Percentiles rank a stretch among this genome's conserved stretches.
phyloP scores from a whole-genome alignment of 2,888 invertebrate genomes.

The Euproctis similis region DNA sequence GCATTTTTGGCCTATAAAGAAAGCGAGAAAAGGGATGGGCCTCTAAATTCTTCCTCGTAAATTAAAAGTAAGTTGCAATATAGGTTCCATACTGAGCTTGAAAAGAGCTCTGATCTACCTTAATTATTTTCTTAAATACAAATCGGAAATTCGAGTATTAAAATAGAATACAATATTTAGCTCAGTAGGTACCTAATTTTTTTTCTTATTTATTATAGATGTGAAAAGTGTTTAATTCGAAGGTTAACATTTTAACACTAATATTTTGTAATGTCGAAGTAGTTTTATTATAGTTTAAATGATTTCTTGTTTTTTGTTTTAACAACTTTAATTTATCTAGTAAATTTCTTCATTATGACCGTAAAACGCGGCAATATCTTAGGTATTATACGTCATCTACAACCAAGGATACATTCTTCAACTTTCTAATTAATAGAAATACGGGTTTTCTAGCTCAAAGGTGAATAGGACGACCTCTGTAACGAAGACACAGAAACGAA shows the following conservation, averaged over 20 bases:
- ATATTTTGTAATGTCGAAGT: too few species aligned
- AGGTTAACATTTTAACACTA: neutral
- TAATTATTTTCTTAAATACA: too few species aligned
- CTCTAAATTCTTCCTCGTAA: too few species aligned
- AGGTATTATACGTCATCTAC: conserved; percentile 14
- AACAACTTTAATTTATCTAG: conserved; percentile 7
- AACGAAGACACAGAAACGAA: conserved; percentile 34
- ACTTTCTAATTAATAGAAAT: conserved; percentile 43
- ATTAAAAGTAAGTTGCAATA: too few species aligned
- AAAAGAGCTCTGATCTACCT: too few species aligned
- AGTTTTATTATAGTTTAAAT: too few species aligned
- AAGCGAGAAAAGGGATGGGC: too few species aligned
- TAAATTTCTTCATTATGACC: conserved; percentile 8
- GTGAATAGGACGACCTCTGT: conserved; percentile 38
- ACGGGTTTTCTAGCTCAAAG: conserved; percentile 45
- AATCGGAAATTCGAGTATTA: too few species aligned
- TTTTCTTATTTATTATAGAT: neutral
- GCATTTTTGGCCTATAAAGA: too few species aligned
- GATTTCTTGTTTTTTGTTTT: conserved; percentile 1
- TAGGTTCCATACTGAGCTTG: too few species aligned
- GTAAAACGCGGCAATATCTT: conserved; percentile 9
- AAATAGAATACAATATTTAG: too few species aligned
- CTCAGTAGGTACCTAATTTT: too few species aligned
- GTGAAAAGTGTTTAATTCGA: neutral
- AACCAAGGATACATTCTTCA: conserved; percentile 18